phyloP scores from a whole-genome alignment of 2,113 vertebrate species.

The Bubo blakistoni region DNA sequence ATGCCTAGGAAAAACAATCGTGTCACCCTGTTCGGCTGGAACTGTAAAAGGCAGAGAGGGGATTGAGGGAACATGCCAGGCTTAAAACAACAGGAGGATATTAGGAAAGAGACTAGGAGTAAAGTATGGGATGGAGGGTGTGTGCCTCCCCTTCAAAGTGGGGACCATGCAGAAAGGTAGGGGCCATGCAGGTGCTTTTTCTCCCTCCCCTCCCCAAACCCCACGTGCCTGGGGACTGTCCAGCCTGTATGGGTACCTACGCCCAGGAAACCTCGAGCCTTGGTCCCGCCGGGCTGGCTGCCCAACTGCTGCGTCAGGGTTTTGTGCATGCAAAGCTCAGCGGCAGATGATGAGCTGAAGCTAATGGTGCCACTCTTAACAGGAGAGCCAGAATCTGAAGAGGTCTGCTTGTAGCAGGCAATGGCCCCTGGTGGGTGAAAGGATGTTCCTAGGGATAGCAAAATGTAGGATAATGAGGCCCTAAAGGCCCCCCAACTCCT shows the following conservation, averaged over 20 bases:
- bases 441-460: neutral
- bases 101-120: neutral
- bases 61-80: neutral
- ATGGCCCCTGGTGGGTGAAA: neutral
- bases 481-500: neutral
- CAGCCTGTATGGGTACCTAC: neutral
- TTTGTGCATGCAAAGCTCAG: neutral
- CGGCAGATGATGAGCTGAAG: neutral
- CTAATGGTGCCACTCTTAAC: fast-evolving
- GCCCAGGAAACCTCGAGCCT: fast-evolving
- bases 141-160: neutral
- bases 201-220: too few species aligned
- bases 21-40: neutral
- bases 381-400: neutral
- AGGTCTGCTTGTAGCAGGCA: neutral
- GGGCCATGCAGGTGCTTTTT: neutral
- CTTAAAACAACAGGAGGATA: neutral
- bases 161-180: neutral
- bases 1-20: neutral
- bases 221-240: fast-evolving
- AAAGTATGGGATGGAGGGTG: neutral
- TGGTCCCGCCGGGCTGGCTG: neutral
- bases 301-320: fast-evolving
- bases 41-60: neutral
- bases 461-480: fast-evolving